Percentiles rank a stretch among this genome's conserved stretches.
These are phyloP conservation scores for Phocides pigmalion DNA, from an alignment of 1,140 invertebrate genomes.

Conservation along the genomic window DNA sequence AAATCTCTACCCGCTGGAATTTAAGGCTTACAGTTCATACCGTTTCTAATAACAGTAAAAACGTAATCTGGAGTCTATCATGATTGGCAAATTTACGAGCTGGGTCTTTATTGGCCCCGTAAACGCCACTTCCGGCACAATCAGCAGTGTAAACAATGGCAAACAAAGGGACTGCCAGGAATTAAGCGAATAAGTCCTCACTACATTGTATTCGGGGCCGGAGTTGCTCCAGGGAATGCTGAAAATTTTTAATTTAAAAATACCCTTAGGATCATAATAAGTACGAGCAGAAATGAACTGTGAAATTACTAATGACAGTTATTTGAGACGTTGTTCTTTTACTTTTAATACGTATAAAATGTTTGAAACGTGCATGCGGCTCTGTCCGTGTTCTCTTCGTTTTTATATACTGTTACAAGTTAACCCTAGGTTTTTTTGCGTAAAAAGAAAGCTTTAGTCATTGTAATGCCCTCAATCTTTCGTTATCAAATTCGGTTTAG, in stretches of 20 bases:
- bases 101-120: conserved; percentile 49
- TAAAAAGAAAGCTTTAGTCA: no score
- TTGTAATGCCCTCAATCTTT: no score
- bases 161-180: conserved; percentile 46
- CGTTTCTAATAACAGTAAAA: conserved; percentile 37
- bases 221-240: conserved; percentile 28
- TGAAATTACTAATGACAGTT: conserved; percentile 3
- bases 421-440: no score
- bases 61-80: conserved; percentile 43
- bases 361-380: not conserved
- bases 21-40: conserved; percentile 24
- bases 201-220: conserved; percentile 38
- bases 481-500: no score
- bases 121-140: conserved; percentile 51
- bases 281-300: conserved; percentile 14
- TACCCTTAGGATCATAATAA: conserved; percentile 20
- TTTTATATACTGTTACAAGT: no score
- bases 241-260: conserved; percentile 34
- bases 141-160: conserved; percentile 47
- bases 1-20: not conserved
- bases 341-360: not conserved
- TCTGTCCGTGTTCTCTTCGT: not conserved
- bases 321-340: conserved; percentile 1
- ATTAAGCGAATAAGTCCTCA: conserved; percentile 48
- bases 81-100: conserved; percentile 49